phyloP scores from a whole-genome alignment of 1,140 invertebrate species.

The Leguminivora glycinivorella region DNA sequence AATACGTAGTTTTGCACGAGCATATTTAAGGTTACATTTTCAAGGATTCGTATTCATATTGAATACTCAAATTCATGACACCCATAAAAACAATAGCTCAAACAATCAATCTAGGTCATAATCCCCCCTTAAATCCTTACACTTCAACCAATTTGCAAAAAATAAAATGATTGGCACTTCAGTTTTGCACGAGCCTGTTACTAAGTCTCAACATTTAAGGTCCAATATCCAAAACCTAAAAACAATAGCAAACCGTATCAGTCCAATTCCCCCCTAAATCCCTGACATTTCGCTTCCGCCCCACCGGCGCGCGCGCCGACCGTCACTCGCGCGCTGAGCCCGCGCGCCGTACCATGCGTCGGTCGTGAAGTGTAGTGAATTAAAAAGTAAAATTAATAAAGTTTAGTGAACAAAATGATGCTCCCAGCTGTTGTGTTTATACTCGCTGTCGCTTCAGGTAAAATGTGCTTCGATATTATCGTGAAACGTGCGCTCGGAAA shows the following conservation, averaged over 20 bases:
- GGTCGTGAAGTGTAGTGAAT: slow-evolving; percentile 70
- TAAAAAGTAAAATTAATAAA: slow-evolving; percentile 27
- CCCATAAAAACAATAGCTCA: too few species aligned
- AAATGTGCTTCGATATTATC: slow-evolving; percentile 1
- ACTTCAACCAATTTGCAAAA: neutral
- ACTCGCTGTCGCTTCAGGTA: slow-evolving; percentile 24
- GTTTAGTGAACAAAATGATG: slow-evolving; percentile 37
- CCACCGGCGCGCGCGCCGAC: slow-evolving; percentile 38
- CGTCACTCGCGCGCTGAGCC: slow-evolving; percentile 59
- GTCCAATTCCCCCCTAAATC: slow-evolving; percentile 34
- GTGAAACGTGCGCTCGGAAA: neutral
- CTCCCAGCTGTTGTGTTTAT: slow-evolving; percentile 21
- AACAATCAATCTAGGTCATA: neutral
- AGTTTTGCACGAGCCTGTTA: neutral
- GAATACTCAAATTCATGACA: too few species aligned
- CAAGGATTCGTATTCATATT: too few species aligned
- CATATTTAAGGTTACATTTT: too few species aligned
- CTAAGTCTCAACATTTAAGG: neutral
- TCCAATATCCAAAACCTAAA: slow-evolving; percentile 6
- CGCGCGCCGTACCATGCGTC: slow-evolving; percentile 60
- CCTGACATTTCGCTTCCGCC: slow-evolving; percentile 60
- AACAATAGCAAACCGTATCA: slow-evolving; percentile 30
- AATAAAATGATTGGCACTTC: too few species aligned
- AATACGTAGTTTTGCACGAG: too few species aligned
- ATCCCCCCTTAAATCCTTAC: neutral